Conservation (phyloP, 2,797 vertebrate genomes). For the Anguilla marmorata region DNA sequence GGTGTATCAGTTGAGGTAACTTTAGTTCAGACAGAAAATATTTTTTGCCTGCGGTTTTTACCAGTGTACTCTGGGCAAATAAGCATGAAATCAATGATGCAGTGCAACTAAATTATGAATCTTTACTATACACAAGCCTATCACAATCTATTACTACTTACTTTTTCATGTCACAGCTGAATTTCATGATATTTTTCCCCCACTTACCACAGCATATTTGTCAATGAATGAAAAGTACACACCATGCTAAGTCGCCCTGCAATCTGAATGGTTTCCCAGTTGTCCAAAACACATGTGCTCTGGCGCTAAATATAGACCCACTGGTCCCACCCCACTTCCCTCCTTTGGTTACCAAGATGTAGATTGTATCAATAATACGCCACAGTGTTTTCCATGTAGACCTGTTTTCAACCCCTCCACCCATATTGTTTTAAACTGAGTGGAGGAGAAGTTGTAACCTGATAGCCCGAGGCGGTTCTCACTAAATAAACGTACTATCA, state of each 20-base stretch:
- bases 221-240: conserved; percentile 24
- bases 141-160: not conserved
- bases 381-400: not conserved
- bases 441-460: not conserved
- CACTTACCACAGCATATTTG: conserved; percentile 49
- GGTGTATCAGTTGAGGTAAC: not conserved
- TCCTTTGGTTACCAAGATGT: conserved; percentile 31
- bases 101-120: not conserved
- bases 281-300: conserved; percentile 50
- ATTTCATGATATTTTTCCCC: not conserved
- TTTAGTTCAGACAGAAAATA: not conserved
- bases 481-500: not conserved
- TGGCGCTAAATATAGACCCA: conserved; percentile 67
- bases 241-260: conserved; percentile 32
- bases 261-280: conserved; percentile 17
- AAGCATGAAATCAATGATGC: not conserved
- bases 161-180: not conserved
- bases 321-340: conserved; percentile 34
- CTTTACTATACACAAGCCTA: not conserved
- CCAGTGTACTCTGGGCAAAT: not conserved
- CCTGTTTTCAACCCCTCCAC: not conserved
- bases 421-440: not conserved
- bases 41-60: conserved; percentile 2
- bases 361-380: not conserved
- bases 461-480: not conserved